Percentiles rank a stretch among this genome's conserved stretches.
These are phyloP conservation scores for Synanthedon myopaeformis DNA, from an alignment of 2,888 invertebrate species.

Conservation along the genomic window DNA sequence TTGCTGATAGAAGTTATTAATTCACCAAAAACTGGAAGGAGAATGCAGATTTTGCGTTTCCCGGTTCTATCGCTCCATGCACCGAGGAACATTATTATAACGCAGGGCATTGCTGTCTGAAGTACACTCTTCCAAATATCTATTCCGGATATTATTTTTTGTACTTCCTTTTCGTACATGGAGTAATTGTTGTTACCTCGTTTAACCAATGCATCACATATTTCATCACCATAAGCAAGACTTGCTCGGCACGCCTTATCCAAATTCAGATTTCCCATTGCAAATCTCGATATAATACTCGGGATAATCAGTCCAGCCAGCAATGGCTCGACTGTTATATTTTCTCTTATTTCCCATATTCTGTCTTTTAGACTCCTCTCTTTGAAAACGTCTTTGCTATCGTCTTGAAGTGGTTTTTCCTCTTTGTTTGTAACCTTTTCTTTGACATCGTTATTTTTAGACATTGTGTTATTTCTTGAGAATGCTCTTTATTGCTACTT, in stretches of 20 bases:
- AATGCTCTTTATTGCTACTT: conserved; percentile 28
- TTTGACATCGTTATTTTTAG: not conserved
- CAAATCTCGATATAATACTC: conserved; percentile 76
- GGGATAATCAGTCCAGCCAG: conserved; percentile 78
- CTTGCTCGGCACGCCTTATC: conserved; percentile 60
- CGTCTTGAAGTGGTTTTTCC: conserved; percentile 46
- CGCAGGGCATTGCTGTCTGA: conserved; percentile 66
- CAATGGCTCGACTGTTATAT: conserved; percentile 80
- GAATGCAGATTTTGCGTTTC: conserved; percentile 66
- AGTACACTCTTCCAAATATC: conserved; percentile 69
- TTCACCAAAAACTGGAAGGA: conserved; percentile 69
- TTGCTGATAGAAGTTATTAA: conserved; percentile 59
- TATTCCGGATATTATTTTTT: conserved; percentile 68
- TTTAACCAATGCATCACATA: conserved; percentile 46
- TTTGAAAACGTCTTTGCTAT: conserved; percentile 23
- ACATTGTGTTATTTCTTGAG: not conserved
- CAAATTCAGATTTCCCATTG: conserved; percentile 67
- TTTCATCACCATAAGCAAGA: conserved; percentile 37
- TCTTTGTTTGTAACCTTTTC: conserved; percentile 21
- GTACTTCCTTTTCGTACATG: conserved; percentile 73
- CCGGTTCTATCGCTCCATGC: conserved; percentile 74
- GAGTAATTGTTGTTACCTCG: conserved; percentile 66
- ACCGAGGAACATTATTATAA: conserved; percentile 71
- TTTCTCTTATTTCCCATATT: conserved; percentile 39
- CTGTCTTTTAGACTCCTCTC: conserved; percentile 43